Percentiles rank a stretch among this genome's conserved stretches.
Conservation (phyloP, 1,140 invertebrate species). For the Drosophila funebris region DNA sequence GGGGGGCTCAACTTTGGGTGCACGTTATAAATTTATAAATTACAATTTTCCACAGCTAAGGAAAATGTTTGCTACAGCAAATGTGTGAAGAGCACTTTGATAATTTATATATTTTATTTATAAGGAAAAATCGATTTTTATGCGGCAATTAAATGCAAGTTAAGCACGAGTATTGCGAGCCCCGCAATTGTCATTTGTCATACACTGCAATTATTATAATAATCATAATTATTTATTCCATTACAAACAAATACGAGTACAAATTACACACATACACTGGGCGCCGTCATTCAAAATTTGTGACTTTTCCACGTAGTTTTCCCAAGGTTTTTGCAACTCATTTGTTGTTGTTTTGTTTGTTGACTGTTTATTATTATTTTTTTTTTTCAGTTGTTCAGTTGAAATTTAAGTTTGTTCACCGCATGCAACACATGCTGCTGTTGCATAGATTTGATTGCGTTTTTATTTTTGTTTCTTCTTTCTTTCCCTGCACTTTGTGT, state of each 20-base stretch:
- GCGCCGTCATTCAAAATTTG: slow-evolving; percentile 8
- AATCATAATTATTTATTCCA: slow-evolving; percentile 53
- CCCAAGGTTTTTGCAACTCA: slow-evolving; percentile 34
- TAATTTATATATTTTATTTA: slow-evolving; percentile 41
- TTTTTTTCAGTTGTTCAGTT: neutral
- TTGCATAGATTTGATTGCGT: slow-evolving; percentile 11
- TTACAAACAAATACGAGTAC: slow-evolving; percentile 16
- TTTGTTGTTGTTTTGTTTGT: slow-evolving; percentile 16
- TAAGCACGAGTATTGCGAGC: slow-evolving; percentile 3
- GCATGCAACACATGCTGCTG: slow-evolving; percentile 66
- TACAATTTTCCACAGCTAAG: slow-evolving; percentile 69
- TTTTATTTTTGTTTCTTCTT: slow-evolving; percentile 31
- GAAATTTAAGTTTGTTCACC: slow-evolving; percentile 39
- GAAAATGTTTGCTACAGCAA: neutral
- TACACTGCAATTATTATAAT: slow-evolving; percentile 69
- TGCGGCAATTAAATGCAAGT: slow-evolving; percentile 62
- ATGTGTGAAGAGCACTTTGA: neutral
- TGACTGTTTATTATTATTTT: slow-evolving; percentile 8
- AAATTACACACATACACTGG: slow-evolving; percentile 4
- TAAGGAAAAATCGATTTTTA: slow-evolving; percentile 64
- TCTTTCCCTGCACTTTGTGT: slow-evolving; percentile 18
- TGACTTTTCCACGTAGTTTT: slow-evolving; percentile 37
- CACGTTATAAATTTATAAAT: slow-evolving; percentile 80
- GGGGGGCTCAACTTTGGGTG: slow-evolving; percentile 12
- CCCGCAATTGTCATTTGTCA: slow-evolving; percentile 54